A percentile compares a stretch with the other conserved stretches of the same genome.
phyloP scores from a whole-genome alignment of 30 jellyfish, hydroid and myxozoan species.

The Aurelia sp. region DNA sequence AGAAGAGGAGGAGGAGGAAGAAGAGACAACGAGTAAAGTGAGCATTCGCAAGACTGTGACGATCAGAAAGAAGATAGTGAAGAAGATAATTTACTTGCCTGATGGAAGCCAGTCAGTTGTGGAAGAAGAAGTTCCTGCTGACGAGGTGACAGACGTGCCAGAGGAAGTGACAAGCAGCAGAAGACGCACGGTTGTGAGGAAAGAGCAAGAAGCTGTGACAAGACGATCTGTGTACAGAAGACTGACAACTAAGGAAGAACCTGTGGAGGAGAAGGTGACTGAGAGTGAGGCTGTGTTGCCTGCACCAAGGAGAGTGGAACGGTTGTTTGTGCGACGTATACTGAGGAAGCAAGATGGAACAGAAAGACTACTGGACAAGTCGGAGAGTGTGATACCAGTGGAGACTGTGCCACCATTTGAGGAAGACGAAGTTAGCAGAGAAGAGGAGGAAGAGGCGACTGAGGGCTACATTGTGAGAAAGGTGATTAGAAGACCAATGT shows the following conservation, averaged over 20 bases:
- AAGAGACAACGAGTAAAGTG: no score
- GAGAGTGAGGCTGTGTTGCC: no score
- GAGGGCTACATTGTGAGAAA: conserved; percentile 33
- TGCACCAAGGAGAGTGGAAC: conserved; percentile 66
- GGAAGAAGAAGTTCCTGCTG: no score
- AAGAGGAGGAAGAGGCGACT: conserved; percentile 21
- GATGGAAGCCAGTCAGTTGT: no score
- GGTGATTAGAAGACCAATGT: conserved; percentile 72
- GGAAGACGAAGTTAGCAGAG: conserved; percentile 19
- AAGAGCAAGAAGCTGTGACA: conserved; percentile 15
- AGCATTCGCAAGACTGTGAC: no score
- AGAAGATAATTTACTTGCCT: no score
- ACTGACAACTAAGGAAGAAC: background rate
- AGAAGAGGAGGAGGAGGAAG: no score
- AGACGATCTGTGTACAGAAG: conserved; percentile 28
- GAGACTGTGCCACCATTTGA: conserved; percentile 14
- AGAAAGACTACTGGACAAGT: background rate
- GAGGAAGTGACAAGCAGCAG: background rate
- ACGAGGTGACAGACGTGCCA: no score
- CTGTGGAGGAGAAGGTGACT: conserved; percentile 49
- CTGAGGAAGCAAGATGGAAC: conserved; percentile 65
- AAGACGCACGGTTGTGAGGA: conserved; percentile 20
- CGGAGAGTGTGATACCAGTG: conserved; percentile 4
- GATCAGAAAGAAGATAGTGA: no score
- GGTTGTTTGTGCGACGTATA: conserved; percentile 76